Conservation (phyloP, 2,888 invertebrate species). For the Heliconius sara region DNA sequence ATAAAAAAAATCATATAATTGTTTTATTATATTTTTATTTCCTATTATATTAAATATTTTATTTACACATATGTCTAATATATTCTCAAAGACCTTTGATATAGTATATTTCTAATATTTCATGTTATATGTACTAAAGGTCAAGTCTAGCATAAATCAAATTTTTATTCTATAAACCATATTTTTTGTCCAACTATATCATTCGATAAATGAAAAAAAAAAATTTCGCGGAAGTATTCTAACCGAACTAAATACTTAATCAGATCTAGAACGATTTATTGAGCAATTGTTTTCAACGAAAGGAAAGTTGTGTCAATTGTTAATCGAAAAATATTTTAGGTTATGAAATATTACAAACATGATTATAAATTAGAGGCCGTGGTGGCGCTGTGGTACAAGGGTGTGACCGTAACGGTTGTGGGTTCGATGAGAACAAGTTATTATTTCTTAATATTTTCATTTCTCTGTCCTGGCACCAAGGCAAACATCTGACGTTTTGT, state of each 20-base stretch:
- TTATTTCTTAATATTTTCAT: no score
- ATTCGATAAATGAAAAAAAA: constrained; percentile 4
- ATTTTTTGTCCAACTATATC: not conserved
- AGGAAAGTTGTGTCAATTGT: constrained; percentile 26
- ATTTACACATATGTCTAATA: no score
- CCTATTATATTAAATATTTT: no score
- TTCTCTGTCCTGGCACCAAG: no score
- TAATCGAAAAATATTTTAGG: constrained; percentile 23
- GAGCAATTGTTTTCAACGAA: constrained; percentile 28
- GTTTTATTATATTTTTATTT: no score
- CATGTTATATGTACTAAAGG: not conserved
- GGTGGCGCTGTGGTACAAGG: no score
- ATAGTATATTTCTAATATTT: not conserved
- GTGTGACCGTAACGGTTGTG: no score
- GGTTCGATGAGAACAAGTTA: no score
- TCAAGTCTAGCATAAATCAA: not conserved
- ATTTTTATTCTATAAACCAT: not conserved
- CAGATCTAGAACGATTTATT: constrained; percentile 29
- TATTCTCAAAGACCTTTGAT: not conserved
- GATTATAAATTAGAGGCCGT: not conserved
- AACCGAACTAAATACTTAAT: constrained; percentile 16
- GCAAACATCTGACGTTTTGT: no score
- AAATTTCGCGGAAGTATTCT: constrained; percentile 1
- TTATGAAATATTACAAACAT: constrained; percentile 23
- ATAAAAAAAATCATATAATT: no score